These are phyloP conservation scores for Hanleya hanleyi DNA, from an alignment of 2,888 invertebrate genomes.

Conservation along the genomic window DNA sequence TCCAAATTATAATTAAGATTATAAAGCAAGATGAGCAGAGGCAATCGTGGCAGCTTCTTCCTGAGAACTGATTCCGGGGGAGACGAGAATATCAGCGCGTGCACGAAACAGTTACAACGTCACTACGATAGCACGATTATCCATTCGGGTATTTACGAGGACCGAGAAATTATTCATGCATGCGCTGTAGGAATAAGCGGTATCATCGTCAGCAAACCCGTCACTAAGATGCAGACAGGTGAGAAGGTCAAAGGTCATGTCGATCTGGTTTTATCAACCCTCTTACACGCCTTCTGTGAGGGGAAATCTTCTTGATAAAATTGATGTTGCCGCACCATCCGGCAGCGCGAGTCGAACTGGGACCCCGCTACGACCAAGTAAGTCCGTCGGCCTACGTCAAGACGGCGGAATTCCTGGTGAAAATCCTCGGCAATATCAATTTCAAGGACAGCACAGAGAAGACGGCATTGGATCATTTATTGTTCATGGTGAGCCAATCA, in stretches of 20 bases:
- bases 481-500: not conserved
- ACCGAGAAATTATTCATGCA: not conserved
- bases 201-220: not conserved
- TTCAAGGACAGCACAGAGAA: not conserved
- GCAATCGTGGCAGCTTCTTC: not conserved
- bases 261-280: not conserved
- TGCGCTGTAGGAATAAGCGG: not conserved
- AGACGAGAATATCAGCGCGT: not conserved
- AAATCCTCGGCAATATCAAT: not conserved
- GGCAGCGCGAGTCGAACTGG: not conserved
- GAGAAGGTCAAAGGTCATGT: not conserved
- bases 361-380: not conserved
- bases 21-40: not conserved
- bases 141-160: not conserved
- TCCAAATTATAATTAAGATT: not conserved
- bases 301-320: constrained; percentile 1
- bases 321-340: not conserved
- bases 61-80: not conserved
- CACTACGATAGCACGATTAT: not conserved
- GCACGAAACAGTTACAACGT: not conserved
- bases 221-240: not conserved
- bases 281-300: not conserved
- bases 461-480: not conserved
- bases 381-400: not conserved
- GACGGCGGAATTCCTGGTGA: not conserved